phyloP scores from a whole-genome alignment of 2,888 invertebrate species.

The Apantesis nais region DNA sequence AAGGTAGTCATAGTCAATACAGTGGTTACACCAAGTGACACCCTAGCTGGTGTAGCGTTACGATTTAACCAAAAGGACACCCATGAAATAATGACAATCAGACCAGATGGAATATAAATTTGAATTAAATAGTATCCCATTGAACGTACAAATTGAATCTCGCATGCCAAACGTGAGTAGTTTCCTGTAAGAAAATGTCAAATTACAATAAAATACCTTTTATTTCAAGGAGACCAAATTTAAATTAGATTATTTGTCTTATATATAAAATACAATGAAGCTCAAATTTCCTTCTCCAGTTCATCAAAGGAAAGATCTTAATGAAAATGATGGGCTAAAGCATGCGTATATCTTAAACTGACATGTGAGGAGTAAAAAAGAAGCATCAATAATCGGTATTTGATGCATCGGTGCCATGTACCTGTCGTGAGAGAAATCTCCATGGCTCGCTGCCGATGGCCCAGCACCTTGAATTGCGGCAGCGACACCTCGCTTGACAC shows the following conservation, averaged over 20 bases:
- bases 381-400: constrained; percentile 33
- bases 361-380: constrained; percentile 29
- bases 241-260: constrained; percentile 8
- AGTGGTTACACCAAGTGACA: constrained; percentile 97
- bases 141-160: constrained; percentile 98
- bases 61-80: constrained; percentile 98
- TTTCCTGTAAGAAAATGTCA: constrained; percentile 89
- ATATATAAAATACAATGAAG: constrained; percentile 23
- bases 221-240: constrained; percentile 2
- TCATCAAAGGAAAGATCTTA: constrained; percentile 34
- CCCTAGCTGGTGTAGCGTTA: constrained; percentile 97
- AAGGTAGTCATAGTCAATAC: constrained; percentile 99
- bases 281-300: constrained; percentile 28
- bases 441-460: constrained; percentile 97
- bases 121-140: constrained; percentile 99
- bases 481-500: constrained; percentile 98
- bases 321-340: constrained; percentile 41
- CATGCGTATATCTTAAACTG: constrained; percentile 51
- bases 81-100: constrained; percentile 99
- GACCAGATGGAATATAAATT: constrained; percentile 98
- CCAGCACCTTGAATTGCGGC: constrained; percentile 99
- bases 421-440: constrained; percentile 98
- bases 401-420: constrained; percentile 79
- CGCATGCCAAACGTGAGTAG: constrained; percentile 97
- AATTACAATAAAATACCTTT: constrained; percentile 17